Evolutionary conservation across 2,888 invertebrate species (phyloP).

Genomic region (Hesperia comma): DNA sequence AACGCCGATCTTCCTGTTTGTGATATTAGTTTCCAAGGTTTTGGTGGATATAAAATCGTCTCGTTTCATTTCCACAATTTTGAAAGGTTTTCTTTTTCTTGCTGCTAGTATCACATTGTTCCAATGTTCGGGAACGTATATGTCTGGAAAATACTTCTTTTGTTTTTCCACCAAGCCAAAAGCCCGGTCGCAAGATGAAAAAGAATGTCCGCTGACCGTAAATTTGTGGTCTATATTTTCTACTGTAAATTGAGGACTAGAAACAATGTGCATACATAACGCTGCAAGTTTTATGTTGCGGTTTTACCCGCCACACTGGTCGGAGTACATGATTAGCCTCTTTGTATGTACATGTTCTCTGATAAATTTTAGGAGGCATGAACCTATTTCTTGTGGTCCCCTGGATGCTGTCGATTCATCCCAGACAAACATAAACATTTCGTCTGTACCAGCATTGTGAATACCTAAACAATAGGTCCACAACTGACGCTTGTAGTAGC

Average conservation of each 20-base stretch:
- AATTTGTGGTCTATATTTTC: too few relatives aligned
- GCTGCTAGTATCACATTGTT: constrained; percentile 34
- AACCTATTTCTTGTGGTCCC: too few relatives aligned
- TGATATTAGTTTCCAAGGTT: constrained; percentile 39
- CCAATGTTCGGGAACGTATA: constrained; percentile 37
- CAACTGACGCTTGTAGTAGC: too few relatives aligned
- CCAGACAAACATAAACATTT: neutral
- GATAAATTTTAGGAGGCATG: too few relatives aligned
- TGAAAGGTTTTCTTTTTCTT: constrained; percentile 42
- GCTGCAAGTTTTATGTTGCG: too few relatives aligned
- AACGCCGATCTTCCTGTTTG: constrained; percentile 37
- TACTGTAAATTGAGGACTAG: too few relatives aligned
- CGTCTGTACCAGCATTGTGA: neutral
- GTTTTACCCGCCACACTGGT: neutral
- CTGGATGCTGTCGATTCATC: too few relatives aligned
- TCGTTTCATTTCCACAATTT: constrained; percentile 40
- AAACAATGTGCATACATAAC: too few relatives aligned
- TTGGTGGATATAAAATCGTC: constrained; percentile 41
- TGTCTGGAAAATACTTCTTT: neutral
- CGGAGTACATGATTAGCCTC: too few relatives aligned
- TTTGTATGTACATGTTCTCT: neutral
- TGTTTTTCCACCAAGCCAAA: too few relatives aligned
- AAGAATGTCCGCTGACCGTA: too few relatives aligned
- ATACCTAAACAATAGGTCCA: constrained; percentile 12
- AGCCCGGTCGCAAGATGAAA: too few relatives aligned